These are phyloP conservation scores for Philonicus albiceps DNA, from an alignment of 2,888 invertebrate species.

Conservation along the genomic window DNA sequence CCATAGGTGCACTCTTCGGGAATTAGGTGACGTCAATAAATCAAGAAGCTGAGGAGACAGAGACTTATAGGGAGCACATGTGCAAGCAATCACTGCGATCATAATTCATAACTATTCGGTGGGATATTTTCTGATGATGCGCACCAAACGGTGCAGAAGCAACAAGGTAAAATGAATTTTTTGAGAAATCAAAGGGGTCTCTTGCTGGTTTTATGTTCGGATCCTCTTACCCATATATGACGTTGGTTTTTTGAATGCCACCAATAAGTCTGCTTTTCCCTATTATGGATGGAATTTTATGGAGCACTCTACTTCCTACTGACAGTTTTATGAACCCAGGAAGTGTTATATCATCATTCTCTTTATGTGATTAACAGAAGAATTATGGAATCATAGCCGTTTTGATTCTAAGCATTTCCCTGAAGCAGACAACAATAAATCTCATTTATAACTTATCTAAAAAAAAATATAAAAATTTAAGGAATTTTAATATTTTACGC, in stretches of 20 bases:
- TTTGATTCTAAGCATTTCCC: not conserved
- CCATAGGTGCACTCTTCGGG: not conserved
- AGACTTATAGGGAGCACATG: constrained; percentile 18
- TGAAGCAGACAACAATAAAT: not conserved
- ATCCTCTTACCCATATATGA: not conserved
- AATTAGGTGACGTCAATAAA: constrained; percentile 35
- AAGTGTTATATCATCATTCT: constrained; percentile 14
- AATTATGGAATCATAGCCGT: not conserved
- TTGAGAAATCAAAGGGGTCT: not conserved
- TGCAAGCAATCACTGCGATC: constrained; percentile 22
- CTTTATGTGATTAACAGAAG: not conserved
- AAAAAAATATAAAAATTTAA: no score
- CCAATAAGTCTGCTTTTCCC: not conserved
- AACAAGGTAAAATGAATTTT: not conserved
- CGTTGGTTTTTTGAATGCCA: not conserved
- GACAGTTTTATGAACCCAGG: constrained; percentile 20
- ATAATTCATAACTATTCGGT: constrained; percentile 11
- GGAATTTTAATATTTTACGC: no score
- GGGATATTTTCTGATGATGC: not conserved
- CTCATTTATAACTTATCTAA: not conserved
- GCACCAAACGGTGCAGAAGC: not conserved
- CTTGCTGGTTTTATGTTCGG: not conserved
- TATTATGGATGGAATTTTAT: constrained; percentile 4
- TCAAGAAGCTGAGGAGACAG: not conserved
- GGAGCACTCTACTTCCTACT: constrained; percentile 4